A percentile compares a stretch with the other conserved stretches of the same genome.
phyloP scores from a whole-genome alignment of 37 sponge, comb jelly and placozoan genomes.

The Tethya wilhelma region DNA sequence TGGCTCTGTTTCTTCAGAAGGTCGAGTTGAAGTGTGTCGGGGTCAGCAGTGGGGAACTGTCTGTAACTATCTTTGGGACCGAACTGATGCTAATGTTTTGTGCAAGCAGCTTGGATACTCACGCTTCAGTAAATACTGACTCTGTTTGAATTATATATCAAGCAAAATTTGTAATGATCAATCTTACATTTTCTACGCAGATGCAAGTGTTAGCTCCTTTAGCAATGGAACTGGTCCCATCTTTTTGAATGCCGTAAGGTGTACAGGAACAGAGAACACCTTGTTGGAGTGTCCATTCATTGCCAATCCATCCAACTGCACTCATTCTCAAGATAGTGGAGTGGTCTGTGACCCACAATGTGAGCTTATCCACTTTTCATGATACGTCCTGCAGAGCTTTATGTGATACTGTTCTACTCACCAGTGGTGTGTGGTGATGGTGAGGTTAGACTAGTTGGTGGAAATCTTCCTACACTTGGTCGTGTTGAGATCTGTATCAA shows the following conservation, averaged over 20 bases:
- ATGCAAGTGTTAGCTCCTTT: not conserved
- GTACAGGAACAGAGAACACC: not conserved
- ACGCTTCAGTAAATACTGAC: not conserved
- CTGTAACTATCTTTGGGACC: not conserved
- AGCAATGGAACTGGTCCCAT: slow-evolving; percentile 1
- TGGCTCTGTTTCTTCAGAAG: not conserved
- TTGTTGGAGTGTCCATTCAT: not conserved
- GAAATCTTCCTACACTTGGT: not conserved
- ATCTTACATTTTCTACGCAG: too few species aligned
- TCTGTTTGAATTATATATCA: too few species aligned
- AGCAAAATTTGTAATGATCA: too few species aligned
- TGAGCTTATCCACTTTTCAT: not conserved
- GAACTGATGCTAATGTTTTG: not conserved
- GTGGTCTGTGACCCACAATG: not conserved
- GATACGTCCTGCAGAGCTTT: not conserved
- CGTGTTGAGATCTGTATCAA: slow-evolving; percentile 13
- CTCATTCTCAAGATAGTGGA: slow-evolving; percentile 6
- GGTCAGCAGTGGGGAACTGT: slow-evolving; percentile 1
- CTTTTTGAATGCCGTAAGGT: not conserved
- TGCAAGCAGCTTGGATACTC: not conserved
- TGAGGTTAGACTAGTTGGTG: slow-evolving; percentile 5
- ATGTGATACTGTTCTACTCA: too few species aligned
- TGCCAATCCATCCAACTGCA: not conserved
- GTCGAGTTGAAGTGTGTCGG: not conserved
- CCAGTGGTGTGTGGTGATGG: too few species aligned